Percentiles rank a stretch among this genome's conserved stretches.
phyloP scores from a whole-genome alignment of 2,888 invertebrate genomes.

The Allygus modestus region DNA sequence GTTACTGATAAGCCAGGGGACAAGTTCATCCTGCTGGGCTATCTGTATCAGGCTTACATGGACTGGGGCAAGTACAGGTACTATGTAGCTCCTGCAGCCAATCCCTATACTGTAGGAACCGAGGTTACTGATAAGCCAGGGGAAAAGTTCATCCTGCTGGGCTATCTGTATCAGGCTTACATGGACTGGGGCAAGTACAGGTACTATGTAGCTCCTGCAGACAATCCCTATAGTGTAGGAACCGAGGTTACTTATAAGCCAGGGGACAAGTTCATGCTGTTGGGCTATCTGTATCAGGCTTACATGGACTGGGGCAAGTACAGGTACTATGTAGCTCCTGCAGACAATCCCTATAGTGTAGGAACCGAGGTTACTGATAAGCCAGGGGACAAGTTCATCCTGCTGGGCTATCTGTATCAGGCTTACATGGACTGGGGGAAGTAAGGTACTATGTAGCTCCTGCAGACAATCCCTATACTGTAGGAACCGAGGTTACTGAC shows the following conservation, averaged over 20 bases:
- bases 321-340: slow-evolving; percentile 77
- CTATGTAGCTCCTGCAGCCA: too few relatives aligned
- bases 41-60: too few relatives aligned
- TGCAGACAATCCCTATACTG: too few relatives aligned
- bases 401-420: slow-evolving; percentile 91
- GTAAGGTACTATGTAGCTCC: slow-evolving; percentile 80
- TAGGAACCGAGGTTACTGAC: not conserved
- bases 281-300: slow-evolving; percentile 92
- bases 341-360: too few relatives aligned
- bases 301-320: slow-evolving; percentile 96
- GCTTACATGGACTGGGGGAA: slow-evolving; percentile 96
- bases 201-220: slow-evolving; percentile 73
- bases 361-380: too few relatives aligned
- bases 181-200: slow-evolving; percentile 95
- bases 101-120: too few relatives aligned
- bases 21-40: too few relatives aligned
- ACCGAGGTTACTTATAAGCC: slow-evolving; percentile 66
- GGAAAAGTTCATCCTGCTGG: slow-evolving; percentile 89
- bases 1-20: too few relatives aligned
- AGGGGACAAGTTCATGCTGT: slow-evolving; percentile 89
- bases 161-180: slow-evolving; percentile 92
- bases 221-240: too few relatives aligned
- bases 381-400: slow-evolving; percentile 89
- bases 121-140: too few relatives aligned
- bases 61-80: too few relatives aligned